Evolutionary conservation across 2,797 vertebrate genomes (phyloP).

Genomic region (Pseudochaenichthys georgianus): DNA sequence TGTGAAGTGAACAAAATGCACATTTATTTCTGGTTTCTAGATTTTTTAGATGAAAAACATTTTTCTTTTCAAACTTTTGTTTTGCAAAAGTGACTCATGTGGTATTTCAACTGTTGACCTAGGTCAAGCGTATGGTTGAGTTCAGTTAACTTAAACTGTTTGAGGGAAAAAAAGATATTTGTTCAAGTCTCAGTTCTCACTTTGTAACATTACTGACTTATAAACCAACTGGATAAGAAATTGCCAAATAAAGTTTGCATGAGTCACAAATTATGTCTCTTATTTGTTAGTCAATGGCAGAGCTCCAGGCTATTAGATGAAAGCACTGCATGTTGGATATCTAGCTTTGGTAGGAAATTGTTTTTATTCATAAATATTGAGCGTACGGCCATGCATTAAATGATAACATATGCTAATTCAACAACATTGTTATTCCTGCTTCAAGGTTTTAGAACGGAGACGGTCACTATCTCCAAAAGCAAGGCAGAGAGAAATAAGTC

Average conservation of each 20-base stretch:
- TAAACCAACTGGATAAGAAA: neutral
- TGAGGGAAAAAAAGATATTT: neutral
- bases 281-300: slow-evolving; percentile 35
- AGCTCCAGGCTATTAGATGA: slow-evolving; percentile 44
- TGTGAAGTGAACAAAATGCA: no score
- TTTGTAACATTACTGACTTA: neutral
- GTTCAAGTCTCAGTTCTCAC: neutral
- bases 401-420: slow-evolving; percentile 52
- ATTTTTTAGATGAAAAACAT: no score
- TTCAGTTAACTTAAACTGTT: neutral
- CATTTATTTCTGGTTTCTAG: no score
- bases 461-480: slow-evolving; percentile 35
- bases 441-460: slow-evolving; percentile 20
- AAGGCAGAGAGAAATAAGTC: slow-evolving; percentile 24
- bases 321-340: slow-evolving; percentile 36
- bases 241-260: slow-evolving; percentile 15
- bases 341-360: slow-evolving; percentile 34
- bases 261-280: slow-evolving; percentile 26
- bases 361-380: slow-evolving; percentile 51
- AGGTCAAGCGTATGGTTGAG: neutral
- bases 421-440: slow-evolving; percentile 32
- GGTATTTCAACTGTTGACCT: neutral
- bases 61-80: neutral
- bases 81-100: neutral
- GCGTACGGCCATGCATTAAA: slow-evolving; percentile 31